Evolutionary conservation across 1,140 invertebrate species (phyloP).

Genomic region (Drosophila orena): DNA sequence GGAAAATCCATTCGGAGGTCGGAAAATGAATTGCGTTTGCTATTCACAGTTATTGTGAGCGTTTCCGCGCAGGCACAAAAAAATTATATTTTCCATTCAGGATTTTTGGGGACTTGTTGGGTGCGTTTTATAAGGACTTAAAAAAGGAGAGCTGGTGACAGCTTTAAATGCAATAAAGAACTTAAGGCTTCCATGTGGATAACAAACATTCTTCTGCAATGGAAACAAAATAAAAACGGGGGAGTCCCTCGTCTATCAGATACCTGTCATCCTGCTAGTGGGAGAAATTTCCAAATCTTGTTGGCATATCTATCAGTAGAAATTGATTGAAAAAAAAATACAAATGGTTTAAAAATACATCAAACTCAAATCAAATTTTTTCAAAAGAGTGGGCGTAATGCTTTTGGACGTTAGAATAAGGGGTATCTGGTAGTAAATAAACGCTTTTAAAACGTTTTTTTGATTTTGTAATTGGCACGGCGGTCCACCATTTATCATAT

Average conservation of each 20-base stretch:
- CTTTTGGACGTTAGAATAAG: too few relatives aligned
- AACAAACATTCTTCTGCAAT: not conserved
- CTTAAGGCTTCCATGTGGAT: conserved; percentile 4
- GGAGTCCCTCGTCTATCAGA: too few relatives aligned
- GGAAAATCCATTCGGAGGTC: conserved; percentile 51
- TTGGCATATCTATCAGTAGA: not conserved
- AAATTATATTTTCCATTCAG: conserved; percentile 19
- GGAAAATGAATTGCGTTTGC: conserved; percentile 51
- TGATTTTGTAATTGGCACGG: not conserved
- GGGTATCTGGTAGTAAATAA: too few relatives aligned
- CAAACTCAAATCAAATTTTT: too few relatives aligned
- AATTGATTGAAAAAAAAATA: too few relatives aligned
- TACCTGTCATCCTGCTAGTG: too few relatives aligned
- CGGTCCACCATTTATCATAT: not conserved
- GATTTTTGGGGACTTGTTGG: not conserved
- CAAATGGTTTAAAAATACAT: too few relatives aligned
- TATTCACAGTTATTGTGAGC: conserved; percentile 25
- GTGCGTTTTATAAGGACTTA: conserved; percentile 6
- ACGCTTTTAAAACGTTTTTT: not conserved
- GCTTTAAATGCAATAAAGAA: conserved; percentile 26
- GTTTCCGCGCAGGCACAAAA: conserved; percentile 29
- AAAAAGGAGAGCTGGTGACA: not conserved
- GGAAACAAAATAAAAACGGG: not conserved
- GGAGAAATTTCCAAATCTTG: too few relatives aligned
- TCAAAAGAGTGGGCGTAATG: too few relatives aligned